These are phyloP conservation scores for Conus betulinus DNA, from an alignment of 1,140 invertebrate species.

Conservation along the genomic window DNA sequence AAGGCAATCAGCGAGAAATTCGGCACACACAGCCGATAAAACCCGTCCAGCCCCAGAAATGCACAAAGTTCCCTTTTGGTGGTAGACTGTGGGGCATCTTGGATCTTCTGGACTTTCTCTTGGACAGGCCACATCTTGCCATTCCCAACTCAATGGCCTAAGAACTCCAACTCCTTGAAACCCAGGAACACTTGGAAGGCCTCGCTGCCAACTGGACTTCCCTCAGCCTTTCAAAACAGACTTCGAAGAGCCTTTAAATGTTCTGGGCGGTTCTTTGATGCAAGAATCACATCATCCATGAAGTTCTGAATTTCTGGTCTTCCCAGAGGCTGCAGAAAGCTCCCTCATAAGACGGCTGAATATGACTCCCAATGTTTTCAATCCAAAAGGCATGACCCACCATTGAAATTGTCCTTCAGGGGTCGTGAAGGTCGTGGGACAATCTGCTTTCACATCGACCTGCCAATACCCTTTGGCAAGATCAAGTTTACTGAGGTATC, in stretches of 20 bases:
- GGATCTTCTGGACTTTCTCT: conserved; percentile 71
- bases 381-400: not conserved
- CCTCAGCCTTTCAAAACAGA: conserved; percentile 41
- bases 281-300: conserved; percentile 53
- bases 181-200: conserved; percentile 48
- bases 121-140: conserved; percentile 62
- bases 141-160: conserved; percentile 50
- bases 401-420: conserved; percentile 45
- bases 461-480: conserved; percentile 56
- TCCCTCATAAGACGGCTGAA: conserved; percentile 48
- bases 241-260: conserved; percentile 11
- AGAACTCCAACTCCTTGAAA: conserved; percentile 35
- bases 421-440: conserved; percentile 45
- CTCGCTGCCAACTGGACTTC: conserved; percentile 37
- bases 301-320: conserved; percentile 41
- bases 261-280: not conserved
- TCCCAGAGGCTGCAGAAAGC: conserved; percentile 27
- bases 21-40: conserved; percentile 51
- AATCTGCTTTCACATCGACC: conserved; percentile 25
- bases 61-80: conserved; percentile 68
- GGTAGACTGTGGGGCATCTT: conserved; percentile 57
- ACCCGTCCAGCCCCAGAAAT: conserved; percentile 50
- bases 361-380: too few species aligned
- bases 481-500: conserved; percentile 41
- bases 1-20: conserved; percentile 51